Evolutionary conservation across 1,140 invertebrate species (phyloP).

Genomic region (Drosophila sturtevanti): DNA sequence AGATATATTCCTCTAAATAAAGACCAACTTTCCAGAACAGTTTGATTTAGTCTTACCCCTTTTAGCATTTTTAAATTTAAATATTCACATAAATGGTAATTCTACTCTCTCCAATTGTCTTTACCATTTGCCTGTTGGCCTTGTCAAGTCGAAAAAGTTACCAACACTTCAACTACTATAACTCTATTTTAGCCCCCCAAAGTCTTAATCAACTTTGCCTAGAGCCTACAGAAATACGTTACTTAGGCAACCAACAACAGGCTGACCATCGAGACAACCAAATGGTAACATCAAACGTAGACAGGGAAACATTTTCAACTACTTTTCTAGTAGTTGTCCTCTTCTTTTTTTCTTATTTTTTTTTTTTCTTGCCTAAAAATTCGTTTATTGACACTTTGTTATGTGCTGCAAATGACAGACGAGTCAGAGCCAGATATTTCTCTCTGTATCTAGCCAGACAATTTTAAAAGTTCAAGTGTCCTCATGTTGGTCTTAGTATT

Average conservation of each 20-base stretch:
- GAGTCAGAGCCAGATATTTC: conserved; percentile 24
- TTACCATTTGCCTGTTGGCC: not conserved
- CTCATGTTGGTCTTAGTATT: conserved; percentile 12
- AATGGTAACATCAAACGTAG: conserved; percentile 10
- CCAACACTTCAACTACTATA: not conserved
- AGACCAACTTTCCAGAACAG: too few species aligned
- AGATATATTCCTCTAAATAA: too few species aligned
- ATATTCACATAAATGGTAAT: not conserved
- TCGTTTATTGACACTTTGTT: conserved; percentile 75
- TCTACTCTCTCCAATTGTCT: not conserved
- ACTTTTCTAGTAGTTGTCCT: not conserved
- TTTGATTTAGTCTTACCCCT: too few species aligned
- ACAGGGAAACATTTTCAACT: conserved; percentile 7
- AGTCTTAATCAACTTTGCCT: not conserved
- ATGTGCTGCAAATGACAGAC: conserved; percentile 71
- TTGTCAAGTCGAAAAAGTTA: not conserved
- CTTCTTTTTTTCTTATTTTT: conserved; percentile 13
- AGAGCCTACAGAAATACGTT: not conserved
- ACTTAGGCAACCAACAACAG: not conserved
- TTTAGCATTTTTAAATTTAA: not conserved
- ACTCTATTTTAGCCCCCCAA: not conserved
- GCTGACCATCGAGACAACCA: not conserved
- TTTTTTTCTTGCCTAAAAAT: conserved; percentile 42
- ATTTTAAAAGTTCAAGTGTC: conserved; percentile 22
- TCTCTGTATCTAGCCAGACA: conserved; percentile 10